A percentile compares a stretch with the other conserved stretches of the same genome.
Evolutionary conservation across 2,888 invertebrate genomes (phyloP).

Genomic region (Aphodius sticticus): DNA sequence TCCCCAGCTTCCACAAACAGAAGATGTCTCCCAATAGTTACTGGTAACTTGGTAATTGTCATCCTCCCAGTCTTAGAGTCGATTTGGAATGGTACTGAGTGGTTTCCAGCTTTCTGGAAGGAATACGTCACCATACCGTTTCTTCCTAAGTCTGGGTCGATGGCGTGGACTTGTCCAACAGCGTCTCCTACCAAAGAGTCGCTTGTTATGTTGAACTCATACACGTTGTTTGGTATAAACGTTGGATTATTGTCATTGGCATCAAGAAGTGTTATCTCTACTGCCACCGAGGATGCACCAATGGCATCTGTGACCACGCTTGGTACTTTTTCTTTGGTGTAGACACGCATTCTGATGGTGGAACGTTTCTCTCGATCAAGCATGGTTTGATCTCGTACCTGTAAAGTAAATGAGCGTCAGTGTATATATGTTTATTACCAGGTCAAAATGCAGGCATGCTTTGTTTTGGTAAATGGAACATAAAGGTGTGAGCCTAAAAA

Average conservation of each 20-base stretch:
- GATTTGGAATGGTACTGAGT: constrained; percentile 69
- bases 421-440: neutral
- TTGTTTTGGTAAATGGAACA: too few relatives aligned
- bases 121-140: constrained; percentile 74
- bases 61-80: constrained; percentile 76
- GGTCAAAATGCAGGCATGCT: too few relatives aligned
- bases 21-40: constrained; percentile 77
- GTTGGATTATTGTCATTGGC: constrained; percentile 92
- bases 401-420: constrained; percentile 9
- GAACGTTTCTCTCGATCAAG: constrained; percentile 82
- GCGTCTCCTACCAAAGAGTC: constrained; percentile 74
- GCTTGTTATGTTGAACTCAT: constrained; percentile 76
- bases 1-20: constrained; percentile 86
- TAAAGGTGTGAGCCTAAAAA: too few relatives aligned
- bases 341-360: constrained; percentile 77
- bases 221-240: constrained; percentile 84
- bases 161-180: constrained; percentile 81
- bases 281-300: constrained; percentile 68
- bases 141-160: constrained; percentile 81
- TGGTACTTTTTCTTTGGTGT: constrained; percentile 78
- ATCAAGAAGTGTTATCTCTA: constrained; percentile 84
- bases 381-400: constrained; percentile 68
- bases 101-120: constrained; percentile 49
- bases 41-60: constrained; percentile 68
- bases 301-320: constrained; percentile 68